Base-by-base conservation (phyloP, 2,888 invertebrate species). In the Cheilosia vernalis region DNA sequence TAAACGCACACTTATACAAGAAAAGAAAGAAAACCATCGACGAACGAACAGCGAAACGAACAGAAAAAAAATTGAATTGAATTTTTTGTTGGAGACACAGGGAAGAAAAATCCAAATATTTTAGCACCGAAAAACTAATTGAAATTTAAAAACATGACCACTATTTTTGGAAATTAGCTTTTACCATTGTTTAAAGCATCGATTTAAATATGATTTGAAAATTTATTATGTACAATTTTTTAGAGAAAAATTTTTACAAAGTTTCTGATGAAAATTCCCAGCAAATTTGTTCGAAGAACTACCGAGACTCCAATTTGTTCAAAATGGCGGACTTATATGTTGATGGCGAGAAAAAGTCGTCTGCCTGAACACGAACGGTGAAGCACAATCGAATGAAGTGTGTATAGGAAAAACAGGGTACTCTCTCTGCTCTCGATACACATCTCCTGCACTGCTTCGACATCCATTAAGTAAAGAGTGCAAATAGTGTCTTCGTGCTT, bases 351-450 rank as follows among this genome's bases (percentile, higher is more conserved):
- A 85, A 85, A 80, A 80, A 85, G 61, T 81, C 76, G 81, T 72
- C 81, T 81, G 85, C 76, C 74, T 69, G 66, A 76, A 72, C 85
- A 85, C 85, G 72, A 81, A 85, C 85, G 77, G 76, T 72, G 76
- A 72, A 81, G 72, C 66, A 85, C 76, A 85, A 77, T 76, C 80
- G 55, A 85, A 80, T 84, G 80, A 76, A 80, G 61, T 73, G 49
- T 85, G 76, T 85, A 87, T 88, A 88, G 87, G 88, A 88, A 96
- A 95, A 96, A 96, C 64, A 73, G 74, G 51, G 64, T 74, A 73
- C 95, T 96, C 97, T 96, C 95, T 96, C 96, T 96, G 96, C 96
- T 96, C 96, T 96, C 96, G 96, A 87, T 85, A 87, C 96, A 95
- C 44, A 77, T 81, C 77, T 81, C 44, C 81, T 72, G 33, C 44